Base-by-base conservation (phyloP, 2,797 vertebrate species). In the Hapalemur alaotrensis region DNA sequence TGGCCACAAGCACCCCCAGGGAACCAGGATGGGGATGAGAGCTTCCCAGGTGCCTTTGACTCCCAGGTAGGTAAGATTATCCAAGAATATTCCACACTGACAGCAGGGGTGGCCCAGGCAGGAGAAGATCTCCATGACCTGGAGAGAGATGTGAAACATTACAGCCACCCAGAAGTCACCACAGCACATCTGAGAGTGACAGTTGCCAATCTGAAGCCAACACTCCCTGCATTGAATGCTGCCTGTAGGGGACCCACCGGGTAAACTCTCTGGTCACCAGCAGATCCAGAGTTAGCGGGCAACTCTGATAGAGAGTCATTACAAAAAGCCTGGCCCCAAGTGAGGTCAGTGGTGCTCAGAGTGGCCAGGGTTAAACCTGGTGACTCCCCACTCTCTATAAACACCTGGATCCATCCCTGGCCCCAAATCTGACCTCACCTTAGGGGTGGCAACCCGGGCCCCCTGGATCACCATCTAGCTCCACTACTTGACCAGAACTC, bases 61-160 rank as follows among this genome's bases (percentile, higher is more conserved):
- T n/a, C 75, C 69, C 41, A 79, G 59, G 59, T 17, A 84, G 48
- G 14, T 89, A 84, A 82, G 23, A 86, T 13, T 72, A 41, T 48
- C 91, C 59, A 59, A 91, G 79, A 73, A 78, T 46, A 25, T 38
- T 82, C 41, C 57, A 61, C 43, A 73, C 0, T 15, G 41, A 76
- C 5, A 13, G 76, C 46, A 50, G 69, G 38, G 54, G 79, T 22
- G 67, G 43, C 52, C 52, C 22, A 35, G 81, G 10, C 8, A 57
- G 80, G 72, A 63, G 63, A 92, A 48, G 38, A 17, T 52, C 20
- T 32, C 22, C 1, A 4, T 35, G 59, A 91, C 30, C 7, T 11
- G 12, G n/a, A 23, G 52, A 87, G 18, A 23, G 52, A 50, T 0
- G 1, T 20, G 46, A 38, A 73, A 35, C 0, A 0, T 7, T 15